Conservation (phyloP, 2,113 vertebrate species). For the Epinephelus fuscoguttatus region DNA sequence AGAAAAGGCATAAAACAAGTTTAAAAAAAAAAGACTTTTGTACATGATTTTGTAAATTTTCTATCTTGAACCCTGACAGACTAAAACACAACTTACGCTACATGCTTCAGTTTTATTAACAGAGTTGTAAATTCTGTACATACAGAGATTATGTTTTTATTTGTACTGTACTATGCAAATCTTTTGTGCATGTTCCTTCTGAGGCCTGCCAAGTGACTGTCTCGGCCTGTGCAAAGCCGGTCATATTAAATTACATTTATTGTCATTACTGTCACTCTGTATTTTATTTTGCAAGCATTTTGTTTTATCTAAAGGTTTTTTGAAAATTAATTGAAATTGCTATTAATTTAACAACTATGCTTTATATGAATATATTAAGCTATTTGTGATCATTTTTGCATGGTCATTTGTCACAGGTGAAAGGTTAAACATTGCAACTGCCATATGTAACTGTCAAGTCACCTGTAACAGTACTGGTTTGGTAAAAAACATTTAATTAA, state of each 20-base stretch:
- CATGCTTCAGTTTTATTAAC: background rate
- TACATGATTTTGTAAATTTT: background rate
- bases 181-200: background rate
- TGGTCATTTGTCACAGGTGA: background rate
- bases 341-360: background rate
- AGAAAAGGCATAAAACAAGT: background rate
- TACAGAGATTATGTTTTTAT: constrained; percentile 26
- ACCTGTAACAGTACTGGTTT: no score
- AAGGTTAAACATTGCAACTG: background rate
- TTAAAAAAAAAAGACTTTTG: background rate
- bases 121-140: constrained; percentile 52
- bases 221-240: background rate
- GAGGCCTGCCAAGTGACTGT: background rate
- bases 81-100: background rate
- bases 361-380: background rate
- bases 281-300: background rate
- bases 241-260: background rate
- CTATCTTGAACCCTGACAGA: background rate
- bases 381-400: background rate
- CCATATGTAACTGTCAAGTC: background rate
- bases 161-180: background rate
- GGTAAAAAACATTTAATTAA: no score
- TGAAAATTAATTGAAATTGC: background rate
- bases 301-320: background rate
- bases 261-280: background rate